A percentile compares a stretch with the other conserved stretches of the same genome.
phyloP scores from a whole-genome alignment of 2,113 vertebrate species.

The Grallaria varia region DNA sequence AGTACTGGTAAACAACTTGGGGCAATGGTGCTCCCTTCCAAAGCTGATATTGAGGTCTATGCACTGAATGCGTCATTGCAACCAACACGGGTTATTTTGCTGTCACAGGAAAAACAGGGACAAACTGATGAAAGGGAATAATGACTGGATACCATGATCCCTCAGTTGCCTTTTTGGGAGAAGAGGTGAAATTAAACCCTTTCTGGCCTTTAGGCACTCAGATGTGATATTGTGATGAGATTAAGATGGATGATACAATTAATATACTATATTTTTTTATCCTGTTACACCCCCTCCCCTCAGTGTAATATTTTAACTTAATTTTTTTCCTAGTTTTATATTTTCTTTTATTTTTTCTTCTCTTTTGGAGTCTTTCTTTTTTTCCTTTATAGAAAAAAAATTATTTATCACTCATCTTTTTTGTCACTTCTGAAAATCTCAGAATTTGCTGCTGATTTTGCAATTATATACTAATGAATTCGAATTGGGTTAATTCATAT shows the following conservation, averaged over 20 bases:
- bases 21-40: not conserved
- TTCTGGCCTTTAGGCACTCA: not conserved
- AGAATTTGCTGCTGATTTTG: not conserved
- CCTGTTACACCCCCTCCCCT: accelerated
- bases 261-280: not conserved
- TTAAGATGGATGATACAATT: not conserved
- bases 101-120: not conserved
- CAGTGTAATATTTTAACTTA: not conserved
- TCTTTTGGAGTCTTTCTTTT: accelerated
- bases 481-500: not conserved
- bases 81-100: not conserved
- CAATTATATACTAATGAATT: not conserved
- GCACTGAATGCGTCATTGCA: accelerated
- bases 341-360: not conserved
- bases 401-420: not conserved
- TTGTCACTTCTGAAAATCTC: not conserved
- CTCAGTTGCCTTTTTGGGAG: not conserved
- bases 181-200: not conserved
- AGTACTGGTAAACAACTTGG: not conserved
- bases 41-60: not conserved
- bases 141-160: not conserved
- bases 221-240: not conserved
- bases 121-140: not conserved
- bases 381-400: not conserved
- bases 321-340: not conserved